These are phyloP conservation scores for Sapayoa aenigma DNA, from an alignment of 2,113 vertebrate species.

Conservation along the genomic window DNA sequence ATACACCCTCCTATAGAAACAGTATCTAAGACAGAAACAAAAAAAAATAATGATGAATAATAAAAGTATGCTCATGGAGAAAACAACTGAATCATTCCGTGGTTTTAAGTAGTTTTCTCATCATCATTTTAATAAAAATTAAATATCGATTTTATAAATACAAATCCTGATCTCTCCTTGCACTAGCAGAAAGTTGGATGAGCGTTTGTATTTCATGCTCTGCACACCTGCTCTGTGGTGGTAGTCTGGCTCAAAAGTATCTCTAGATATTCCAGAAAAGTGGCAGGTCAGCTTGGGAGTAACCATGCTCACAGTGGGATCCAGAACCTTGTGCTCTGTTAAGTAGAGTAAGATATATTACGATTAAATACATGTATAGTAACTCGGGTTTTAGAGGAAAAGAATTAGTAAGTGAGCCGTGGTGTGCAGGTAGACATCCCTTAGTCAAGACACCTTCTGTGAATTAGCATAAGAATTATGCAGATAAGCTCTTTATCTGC, in stretches of 20 bases:
- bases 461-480: constrained; percentile 61
- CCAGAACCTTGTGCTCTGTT: not conserved
- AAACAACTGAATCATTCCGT: not conserved
- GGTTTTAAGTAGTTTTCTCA: not conserved
- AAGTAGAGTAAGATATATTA: not conserved
- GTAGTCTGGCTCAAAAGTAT: not conserved
- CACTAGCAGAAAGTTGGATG: not conserved
- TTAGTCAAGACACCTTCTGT: constrained; percentile 48
- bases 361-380: accelerated
- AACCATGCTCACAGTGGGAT: not conserved
- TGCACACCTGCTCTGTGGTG: accelerated
- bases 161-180: not conserved
- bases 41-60: not conserved
- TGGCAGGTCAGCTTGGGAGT: not conserved
- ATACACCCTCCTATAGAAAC: not conserved
- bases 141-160: not conserved
- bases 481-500: constrained; percentile 58
- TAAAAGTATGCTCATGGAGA: not conserved
- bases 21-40: not conserved
- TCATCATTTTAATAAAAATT: not conserved
- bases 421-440: not conserved
- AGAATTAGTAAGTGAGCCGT: not conserved
- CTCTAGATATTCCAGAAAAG: not conserved
- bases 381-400: not conserved
- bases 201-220: not conserved